Evolutionary conservation across 2,113 vertebrate genomes (phyloP).

Genomic region (Blennius ocellaris): DNA sequence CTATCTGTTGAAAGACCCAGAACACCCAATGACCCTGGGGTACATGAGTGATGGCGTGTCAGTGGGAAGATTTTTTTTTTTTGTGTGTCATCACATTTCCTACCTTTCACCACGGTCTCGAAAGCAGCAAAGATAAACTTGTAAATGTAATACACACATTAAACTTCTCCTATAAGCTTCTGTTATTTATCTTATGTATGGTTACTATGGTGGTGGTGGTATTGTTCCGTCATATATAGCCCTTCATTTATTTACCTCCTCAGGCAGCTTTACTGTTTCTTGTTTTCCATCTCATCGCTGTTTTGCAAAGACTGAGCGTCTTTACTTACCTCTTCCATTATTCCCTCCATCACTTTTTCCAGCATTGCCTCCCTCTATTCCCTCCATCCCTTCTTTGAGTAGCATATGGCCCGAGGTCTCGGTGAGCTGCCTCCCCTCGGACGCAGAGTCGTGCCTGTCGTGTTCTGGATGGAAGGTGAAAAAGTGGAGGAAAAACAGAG

Average conservation of each 20-base stretch:
- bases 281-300: not conserved
- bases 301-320: not conserved
- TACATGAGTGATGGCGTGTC: too few species aligned
- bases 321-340: not conserved
- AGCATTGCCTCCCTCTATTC: not conserved
- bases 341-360: not conserved
- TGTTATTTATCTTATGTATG: not conserved
- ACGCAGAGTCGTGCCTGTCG: slow-evolving; percentile 28
- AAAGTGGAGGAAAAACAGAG: slow-evolving; percentile 8
- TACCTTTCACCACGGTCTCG: not conserved
- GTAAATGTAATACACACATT: not conserved
- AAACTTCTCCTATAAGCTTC: not conserved
- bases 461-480: slow-evolving; percentile 32
- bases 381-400: not conserved
- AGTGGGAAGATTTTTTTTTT: not conserved
- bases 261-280: too few species aligned
- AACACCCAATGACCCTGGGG: too few species aligned
- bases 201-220: not conserved
- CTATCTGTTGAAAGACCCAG: too few species aligned
- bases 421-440: slow-evolving; percentile 19
- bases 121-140: not conserved
- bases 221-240: not conserved
- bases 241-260: not conserved
- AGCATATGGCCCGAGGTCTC: slow-evolving; percentile 39
- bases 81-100: slow-evolving; percentile 7